phyloP scores from a whole-genome alignment of 2,113 vertebrate species.

The Carlito syrichta region DNA sequence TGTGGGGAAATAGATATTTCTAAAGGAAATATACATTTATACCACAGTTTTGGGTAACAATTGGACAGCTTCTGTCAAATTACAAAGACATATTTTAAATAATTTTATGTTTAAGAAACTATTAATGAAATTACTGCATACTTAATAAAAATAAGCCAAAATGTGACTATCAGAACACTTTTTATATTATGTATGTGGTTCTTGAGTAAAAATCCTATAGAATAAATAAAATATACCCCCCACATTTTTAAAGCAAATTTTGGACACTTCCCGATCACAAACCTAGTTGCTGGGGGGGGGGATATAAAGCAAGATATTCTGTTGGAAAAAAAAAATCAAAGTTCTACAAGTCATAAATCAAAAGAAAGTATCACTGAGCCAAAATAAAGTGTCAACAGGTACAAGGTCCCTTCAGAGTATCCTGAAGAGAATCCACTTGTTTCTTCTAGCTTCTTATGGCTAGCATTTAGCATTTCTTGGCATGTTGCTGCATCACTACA shows the following conservation, averaged over 20 bases:
- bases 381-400: neutral
- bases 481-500: too few relatives aligned
- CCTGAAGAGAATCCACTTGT: neutral
- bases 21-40: neutral
- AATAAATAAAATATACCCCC: neutral
- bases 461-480: neutral
- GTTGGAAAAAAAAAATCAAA: too few relatives aligned
- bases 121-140: neutral
- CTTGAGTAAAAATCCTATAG: neutral
- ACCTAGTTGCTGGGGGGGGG: neutral
- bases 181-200: neutral
- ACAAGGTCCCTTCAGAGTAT: neutral
- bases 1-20: neutral
- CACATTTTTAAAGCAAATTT: neutral
- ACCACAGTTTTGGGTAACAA: neutral
- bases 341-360: neutral
- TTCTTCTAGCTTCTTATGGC: neutral
- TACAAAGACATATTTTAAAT: neutral
- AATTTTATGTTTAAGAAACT: neutral
- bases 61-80: neutral
- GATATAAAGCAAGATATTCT: too few relatives aligned
- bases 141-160: neutral
- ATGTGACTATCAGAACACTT: neutral
- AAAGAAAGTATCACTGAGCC: neutral
- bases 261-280: neutral